Evolutionary conservation across 1,140 invertebrate species (phyloP).

Genomic region (Harpegnathos saltator): DNA sequence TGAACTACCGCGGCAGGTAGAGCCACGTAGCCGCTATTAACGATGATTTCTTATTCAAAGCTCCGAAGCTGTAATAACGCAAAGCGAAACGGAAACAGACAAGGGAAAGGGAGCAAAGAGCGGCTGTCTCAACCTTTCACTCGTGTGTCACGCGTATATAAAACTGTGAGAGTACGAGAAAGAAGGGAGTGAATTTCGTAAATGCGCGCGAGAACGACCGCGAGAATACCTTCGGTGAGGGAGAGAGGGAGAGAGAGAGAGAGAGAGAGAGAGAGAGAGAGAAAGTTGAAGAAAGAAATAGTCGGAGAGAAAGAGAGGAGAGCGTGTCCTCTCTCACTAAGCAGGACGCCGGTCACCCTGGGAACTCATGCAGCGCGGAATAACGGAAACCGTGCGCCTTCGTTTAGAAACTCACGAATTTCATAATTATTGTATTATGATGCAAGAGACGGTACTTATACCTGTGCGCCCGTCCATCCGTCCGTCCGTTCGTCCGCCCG

Average conservation of each 20-base stretch:
- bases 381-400: conserved; percentile 77
- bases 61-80: background rate
- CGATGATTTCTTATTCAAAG: too few species aligned
- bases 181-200: conserved; percentile 17
- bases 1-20: too few species aligned
- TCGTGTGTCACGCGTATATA: background rate
- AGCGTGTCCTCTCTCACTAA: background rate
- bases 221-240: background rate
- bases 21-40: too few species aligned
- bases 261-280: too few species aligned
- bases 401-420: conserved; percentile 86
- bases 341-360: background rate
- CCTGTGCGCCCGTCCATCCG: conserved; percentile 73
- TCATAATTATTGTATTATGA: conserved; percentile 86
- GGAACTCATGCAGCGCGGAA: conserved; percentile 59
- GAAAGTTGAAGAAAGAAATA: too few species aligned
- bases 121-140: conserved; percentile 4
- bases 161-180: conserved; percentile 5
- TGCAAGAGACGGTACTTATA: conserved; percentile 81
- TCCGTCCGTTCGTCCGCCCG: conserved; percentile 47
- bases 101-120: too few species aligned
- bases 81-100: background rate
- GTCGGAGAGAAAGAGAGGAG: background rate
- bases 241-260: background rate
- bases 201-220: background rate